Percentiles rank a stretch among this genome's conserved stretches.
These are phyloP conservation scores for Arrhamphus sclerolepis DNA, from an alignment of 2,797 vertebrate genomes.

Conservation along the genomic window DNA sequence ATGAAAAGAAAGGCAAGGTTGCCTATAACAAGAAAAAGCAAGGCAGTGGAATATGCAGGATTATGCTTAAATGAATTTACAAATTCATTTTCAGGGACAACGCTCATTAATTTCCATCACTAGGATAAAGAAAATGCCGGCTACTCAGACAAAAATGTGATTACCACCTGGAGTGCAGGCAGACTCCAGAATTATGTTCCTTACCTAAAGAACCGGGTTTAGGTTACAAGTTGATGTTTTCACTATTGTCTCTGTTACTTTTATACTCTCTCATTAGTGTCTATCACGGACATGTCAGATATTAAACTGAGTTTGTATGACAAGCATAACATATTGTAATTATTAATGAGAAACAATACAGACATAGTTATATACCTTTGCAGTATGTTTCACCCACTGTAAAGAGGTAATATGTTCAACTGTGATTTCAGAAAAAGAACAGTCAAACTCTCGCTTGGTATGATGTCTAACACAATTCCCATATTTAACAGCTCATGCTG, in stretches of 20 bases:
- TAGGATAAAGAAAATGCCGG: constrained; percentile 7
- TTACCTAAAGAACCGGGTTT: constrained; percentile 5
- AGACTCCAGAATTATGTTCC: neutral
- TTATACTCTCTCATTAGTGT: neutral
- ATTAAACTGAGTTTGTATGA: constrained; percentile 29
- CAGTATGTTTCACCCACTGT: neutral
- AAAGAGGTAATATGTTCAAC: constrained; percentile 15
- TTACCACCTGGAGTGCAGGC: constrained; percentile 6
- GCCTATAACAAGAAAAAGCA: neutral
- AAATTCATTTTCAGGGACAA: neutral
- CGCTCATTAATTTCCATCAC: constrained; percentile 2
- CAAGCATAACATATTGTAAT: constrained; percentile 10
- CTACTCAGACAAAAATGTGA: constrained; percentile 3
- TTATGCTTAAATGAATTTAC: neutral
- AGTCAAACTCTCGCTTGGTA: constrained; percentile 45
- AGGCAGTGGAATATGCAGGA: too few species aligned
- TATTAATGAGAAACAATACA: neutral
- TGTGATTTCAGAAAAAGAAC: constrained; percentile 17
- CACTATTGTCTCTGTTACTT: constrained; percentile 4
- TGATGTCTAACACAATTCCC: constrained; percentile 27
- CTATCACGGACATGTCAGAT: constrained; percentile 1
- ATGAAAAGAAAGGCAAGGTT: neutral
- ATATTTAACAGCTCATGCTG: constrained; percentile 59
- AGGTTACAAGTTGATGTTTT: constrained; percentile 13
- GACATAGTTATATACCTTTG: neutral